Conservation (phyloP, 2,113 vertebrate genomes). For the Procapra przewalskii region DNA sequence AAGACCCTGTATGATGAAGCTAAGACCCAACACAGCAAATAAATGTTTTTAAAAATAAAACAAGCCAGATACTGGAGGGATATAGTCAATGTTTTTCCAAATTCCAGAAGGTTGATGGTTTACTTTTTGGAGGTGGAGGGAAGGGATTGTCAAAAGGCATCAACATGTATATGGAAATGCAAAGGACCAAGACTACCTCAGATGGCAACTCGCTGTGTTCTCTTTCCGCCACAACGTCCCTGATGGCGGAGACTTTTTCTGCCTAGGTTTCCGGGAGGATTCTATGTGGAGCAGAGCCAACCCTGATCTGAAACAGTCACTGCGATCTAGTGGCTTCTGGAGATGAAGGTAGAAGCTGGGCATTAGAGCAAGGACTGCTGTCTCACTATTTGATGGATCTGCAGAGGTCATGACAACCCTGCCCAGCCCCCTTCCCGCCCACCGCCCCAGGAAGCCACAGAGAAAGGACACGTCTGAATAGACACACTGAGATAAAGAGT, state of each 20-base stretch:
- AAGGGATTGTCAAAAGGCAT: background rate
- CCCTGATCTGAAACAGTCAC: background rate
- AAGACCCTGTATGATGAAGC: background rate
- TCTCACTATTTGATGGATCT: conserved; percentile 87
- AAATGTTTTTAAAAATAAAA: background rate
- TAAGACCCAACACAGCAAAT: background rate
- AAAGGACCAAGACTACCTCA: background rate
- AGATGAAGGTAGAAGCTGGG: conserved; percentile 74
- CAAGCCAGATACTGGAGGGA: background rate
- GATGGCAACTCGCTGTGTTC: background rate
- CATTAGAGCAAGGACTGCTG: conserved; percentile 82
- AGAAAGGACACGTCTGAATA: conserved; percentile 87
- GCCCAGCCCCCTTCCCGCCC: background rate
- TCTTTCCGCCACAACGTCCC: background rate
- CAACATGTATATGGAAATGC: background rate
- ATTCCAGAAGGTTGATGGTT: background rate
- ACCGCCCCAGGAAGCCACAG: conserved; percentile 83
- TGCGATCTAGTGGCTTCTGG: conserved; percentile 5
- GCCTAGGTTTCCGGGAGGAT: background rate
- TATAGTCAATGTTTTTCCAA: background rate
- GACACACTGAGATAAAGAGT: conserved; percentile 89
- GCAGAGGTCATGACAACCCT: conserved; percentile 82
- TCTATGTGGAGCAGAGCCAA: background rate
- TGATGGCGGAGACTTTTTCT: background rate
- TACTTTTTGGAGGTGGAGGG: background rate